Percentiles rank a stretch among this genome's conserved stretches.
phyloP scores from a whole-genome alignment of 2,113 vertebrate species.

The Maccullochella peelii region DNA sequence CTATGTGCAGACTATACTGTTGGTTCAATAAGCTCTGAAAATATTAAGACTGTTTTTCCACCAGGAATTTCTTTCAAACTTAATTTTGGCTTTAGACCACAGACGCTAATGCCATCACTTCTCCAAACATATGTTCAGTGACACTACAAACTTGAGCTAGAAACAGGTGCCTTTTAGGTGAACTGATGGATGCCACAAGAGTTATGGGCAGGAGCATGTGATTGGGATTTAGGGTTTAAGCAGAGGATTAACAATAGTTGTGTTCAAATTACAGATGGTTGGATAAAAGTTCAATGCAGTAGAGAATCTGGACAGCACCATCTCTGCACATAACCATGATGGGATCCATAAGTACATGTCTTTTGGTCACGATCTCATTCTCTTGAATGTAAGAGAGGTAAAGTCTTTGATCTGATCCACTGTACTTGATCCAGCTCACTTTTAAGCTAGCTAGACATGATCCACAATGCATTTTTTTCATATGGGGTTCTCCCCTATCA shows the following conservation, averaged over 20 bases:
- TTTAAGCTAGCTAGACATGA: not conserved
- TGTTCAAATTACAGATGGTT: conserved; percentile 9
- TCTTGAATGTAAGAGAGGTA: not conserved
- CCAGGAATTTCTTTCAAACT: conserved; percentile 14
- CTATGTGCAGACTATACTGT: conserved; percentile 18
- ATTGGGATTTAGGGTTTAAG: not conserved
- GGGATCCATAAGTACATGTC: not conserved
- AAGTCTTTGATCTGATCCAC: not conserved
- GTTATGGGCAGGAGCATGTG: not conserved
- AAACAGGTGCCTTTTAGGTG: conserved; percentile 14
- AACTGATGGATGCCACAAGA: not conserved
- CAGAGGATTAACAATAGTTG: not conserved
- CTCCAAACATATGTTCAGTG: conserved; percentile 8
- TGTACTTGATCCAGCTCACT: conserved; percentile 3
- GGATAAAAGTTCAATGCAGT: not conserved
- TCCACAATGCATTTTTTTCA: not conserved
- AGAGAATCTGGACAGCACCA: not conserved
- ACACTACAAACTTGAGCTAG: not conserved
- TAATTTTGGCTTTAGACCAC: conserved; percentile 15
- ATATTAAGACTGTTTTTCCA: conserved; percentile 2
- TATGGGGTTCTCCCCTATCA: not conserved
- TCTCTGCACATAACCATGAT: not conserved
- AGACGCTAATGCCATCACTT: not conserved
- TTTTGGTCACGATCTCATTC: not conserved
- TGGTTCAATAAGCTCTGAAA: conserved; percentile 17